phyloP scores from a whole-genome alignment of 2,888 invertebrate genomes.

The Mechanitis mazaeus region DNA sequence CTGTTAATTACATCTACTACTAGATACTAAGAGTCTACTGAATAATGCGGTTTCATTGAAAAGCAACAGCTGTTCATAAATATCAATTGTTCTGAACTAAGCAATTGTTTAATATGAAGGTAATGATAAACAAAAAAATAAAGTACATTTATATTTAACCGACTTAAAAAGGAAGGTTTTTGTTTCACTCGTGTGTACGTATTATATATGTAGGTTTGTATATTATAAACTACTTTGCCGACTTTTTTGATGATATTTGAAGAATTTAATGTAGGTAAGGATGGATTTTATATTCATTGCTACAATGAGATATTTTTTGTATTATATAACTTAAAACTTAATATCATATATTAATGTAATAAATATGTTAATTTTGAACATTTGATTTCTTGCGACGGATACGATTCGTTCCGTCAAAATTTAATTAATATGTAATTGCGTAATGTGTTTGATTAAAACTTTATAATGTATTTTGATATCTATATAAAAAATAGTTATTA shows the following conservation, averaged over 20 bases:
- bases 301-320: background rate
- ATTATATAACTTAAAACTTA: slow-evolving; percentile 7
- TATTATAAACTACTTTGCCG: too few relatives aligned
- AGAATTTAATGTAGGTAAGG: too few relatives aligned
- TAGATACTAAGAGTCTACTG: slow-evolving; percentile 23
- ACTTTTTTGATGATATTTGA: too few relatives aligned
- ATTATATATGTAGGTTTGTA: too few relatives aligned
- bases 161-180: background rate
- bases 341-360: slow-evolving; percentile 17
- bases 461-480: background rate
- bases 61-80: slow-evolving; percentile 22
- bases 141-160: background rate
- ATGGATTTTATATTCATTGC: too few relatives aligned
- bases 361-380: slow-evolving; percentile 19
- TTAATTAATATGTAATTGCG: slow-evolving; percentile 18
- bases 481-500: too few relatives aligned
- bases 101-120: too few relatives aligned
- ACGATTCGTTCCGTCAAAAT: slow-evolving; percentile 14
- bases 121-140: background rate
- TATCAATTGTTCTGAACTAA: background rate
- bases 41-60: slow-evolving; percentile 23
- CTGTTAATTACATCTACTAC: slow-evolving; percentile 41
- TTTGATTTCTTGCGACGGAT: slow-evolving; percentile 19
- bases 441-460: slow-evolving; percentile 14
- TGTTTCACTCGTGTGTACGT: too few relatives aligned